Evolutionary conservation across 2,888 invertebrate species (phyloP), one percentile per base, ranked within the genome.

Genomic region (Epiblema foenella): DNA sequence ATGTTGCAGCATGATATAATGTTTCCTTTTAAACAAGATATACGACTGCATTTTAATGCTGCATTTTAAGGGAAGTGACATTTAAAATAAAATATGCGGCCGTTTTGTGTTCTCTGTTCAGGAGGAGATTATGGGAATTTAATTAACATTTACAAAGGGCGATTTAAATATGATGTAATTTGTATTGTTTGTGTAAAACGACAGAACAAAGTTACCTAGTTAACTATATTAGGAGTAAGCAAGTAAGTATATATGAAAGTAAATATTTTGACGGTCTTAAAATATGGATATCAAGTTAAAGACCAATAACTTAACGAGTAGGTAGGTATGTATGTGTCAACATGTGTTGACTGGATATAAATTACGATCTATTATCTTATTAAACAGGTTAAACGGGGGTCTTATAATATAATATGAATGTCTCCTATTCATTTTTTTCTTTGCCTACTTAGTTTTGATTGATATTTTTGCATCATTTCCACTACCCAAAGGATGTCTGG

Each of bases 1-100:
- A 88, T 86, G 87, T 86, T 84, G 85, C 81, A 83, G 84, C 82
- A 85, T 91, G 91, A 93, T 91, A 83, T 85, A 92, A 83, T 79
- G 88, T 80, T 91, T 92, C 91, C 91, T 85, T 80, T 83, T 77
- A 75, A 75, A 74, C 77, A 76, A 74, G 65, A 78, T 78, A 73
- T 79, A 78, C 77, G 83, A 78, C 82, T 78, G 81, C 78, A 68
- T 78, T 84, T 84, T 79, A 76, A 82, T 80, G 77, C 73, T 74
- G 74, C 75, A 69, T 66, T 65, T 71, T 71, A 67, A 67, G 62
- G 42, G 33, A 63, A 33, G 51, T 49, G 18, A 39, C 67, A 62
- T 60, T 72, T 69, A 37, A 69, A 72, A 68, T 68, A 58, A 63
- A 63, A 64, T 68, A 52, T 51, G 37, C 63, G 51, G 51, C 33